A percentile compares a stretch with the other conserved stretches of the same genome.
These are phyloP conservation scores for Zingel zingel DNA, from an alignment of 2,113 vertebrate species.

Conservation along the genomic window DNA sequence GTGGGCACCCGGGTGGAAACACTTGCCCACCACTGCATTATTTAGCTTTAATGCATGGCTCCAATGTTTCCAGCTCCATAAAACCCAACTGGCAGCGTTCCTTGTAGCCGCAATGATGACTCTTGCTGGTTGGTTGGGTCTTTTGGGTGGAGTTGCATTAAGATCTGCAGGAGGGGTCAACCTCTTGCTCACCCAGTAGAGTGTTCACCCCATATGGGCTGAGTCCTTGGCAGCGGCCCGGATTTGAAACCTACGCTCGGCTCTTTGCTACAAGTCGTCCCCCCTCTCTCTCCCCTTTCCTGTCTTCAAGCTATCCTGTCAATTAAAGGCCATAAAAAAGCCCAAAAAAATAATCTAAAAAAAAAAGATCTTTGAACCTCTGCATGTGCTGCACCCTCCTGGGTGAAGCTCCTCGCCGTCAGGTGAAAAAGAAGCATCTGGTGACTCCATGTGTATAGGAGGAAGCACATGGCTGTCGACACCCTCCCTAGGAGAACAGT, in stretches of 20 bases:
- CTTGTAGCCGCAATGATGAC: slow-evolving; percentile 17
- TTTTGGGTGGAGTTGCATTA: slow-evolving; percentile 11
- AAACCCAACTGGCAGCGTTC: slow-evolving; percentile 37
- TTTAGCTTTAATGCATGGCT: slow-evolving; percentile 4
- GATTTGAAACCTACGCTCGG: too few relatives aligned
- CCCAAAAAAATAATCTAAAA: too few relatives aligned
- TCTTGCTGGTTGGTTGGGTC: slow-evolving; percentile 33
- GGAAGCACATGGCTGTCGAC: slow-evolving; percentile 27
- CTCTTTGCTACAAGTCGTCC: too few relatives aligned
- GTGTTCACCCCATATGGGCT: too few relatives aligned
- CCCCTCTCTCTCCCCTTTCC: too few relatives aligned
- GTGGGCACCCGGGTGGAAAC: not conserved
- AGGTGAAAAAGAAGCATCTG: slow-evolving; percentile 63
- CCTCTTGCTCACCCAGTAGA: too few relatives aligned
- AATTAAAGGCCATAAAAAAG: too few relatives aligned
- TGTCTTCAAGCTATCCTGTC: too few relatives aligned
- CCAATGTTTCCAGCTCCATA: slow-evolving; percentile 26
- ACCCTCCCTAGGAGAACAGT: slow-evolving; percentile 45
- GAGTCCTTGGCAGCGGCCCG: too few relatives aligned
- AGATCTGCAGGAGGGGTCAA: slow-evolving; percentile 31
- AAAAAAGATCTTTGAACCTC: slow-evolving; percentile 35
- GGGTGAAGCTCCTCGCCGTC: slow-evolving; percentile 37
- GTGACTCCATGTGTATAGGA: slow-evolving; percentile 32
- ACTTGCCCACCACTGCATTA: not conserved
- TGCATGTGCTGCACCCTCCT: slow-evolving; percentile 14